phyloP scores from a whole-genome alignment of 2,113 vertebrate genomes.

The Egretta garzetta region DNA sequence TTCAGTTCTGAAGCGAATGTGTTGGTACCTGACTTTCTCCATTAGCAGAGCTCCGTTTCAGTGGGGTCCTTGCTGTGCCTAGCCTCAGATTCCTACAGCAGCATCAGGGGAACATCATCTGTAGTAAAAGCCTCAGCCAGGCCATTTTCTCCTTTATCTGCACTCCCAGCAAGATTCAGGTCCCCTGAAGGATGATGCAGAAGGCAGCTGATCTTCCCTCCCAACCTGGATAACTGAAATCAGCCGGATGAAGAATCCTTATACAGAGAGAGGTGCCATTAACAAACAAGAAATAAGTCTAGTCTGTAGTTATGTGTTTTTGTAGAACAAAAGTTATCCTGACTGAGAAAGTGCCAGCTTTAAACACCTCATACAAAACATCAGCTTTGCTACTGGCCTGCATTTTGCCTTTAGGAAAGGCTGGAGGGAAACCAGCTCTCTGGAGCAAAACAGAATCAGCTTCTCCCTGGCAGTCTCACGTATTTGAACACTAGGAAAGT shows the following conservation, averaged over 20 bases:
- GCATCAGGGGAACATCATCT: background rate
- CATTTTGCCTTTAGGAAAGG: background rate
- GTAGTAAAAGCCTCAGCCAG: background rate
- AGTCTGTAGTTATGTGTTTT: background rate
- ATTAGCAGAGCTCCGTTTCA: background rate
- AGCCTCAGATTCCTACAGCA: background rate
- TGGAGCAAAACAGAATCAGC: background rate
- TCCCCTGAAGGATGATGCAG: background rate
- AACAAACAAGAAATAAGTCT: background rate
- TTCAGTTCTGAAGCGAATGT: background rate
- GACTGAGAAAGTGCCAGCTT: background rate
- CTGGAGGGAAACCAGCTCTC: background rate
- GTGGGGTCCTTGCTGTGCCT: background rate
- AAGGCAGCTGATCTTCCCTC: background rate
- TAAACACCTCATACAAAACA: background rate
- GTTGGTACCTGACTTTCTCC: background rate
- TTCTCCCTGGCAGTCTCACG: background rate
- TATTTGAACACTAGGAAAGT: accelerated
- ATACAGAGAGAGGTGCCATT: background rate
- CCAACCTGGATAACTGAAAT: background rate
- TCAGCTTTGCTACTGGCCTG: background rate
- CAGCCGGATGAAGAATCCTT: background rate
- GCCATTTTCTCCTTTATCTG: background rate
- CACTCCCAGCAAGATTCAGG: background rate
- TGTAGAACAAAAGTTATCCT: background rate